Conservation (phyloP, 2,888 invertebrate species). For the Aphrophora alni region DNA sequence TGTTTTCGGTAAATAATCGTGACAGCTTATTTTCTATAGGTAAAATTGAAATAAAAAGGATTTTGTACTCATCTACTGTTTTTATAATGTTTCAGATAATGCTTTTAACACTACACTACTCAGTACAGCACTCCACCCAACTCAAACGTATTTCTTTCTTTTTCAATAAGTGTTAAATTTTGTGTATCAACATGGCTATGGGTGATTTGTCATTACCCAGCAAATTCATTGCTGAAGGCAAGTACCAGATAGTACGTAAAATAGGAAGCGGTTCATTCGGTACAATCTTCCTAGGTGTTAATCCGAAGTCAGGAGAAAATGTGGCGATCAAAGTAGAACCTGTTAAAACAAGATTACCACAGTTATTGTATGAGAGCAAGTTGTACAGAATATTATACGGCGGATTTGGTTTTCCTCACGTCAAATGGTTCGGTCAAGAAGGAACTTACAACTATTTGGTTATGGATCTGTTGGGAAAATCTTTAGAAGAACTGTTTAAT, state of each 20-base stretch:
- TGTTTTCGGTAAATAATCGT: no score
- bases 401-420: neutral
- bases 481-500: neutral
- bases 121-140: no score
- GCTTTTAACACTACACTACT: no score
- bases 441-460: neutral
- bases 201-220: neutral
- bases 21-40: no score
- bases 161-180: neutral
- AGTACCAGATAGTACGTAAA: neutral
- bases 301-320: neutral
- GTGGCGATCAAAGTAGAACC: neutral
- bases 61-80: no score
- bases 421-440: neutral
- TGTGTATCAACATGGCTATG: neutral
- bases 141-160: neutral
- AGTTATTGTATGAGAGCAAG: neutral
- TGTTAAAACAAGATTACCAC: neutral
- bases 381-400: neutral
- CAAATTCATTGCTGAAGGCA: neutral
- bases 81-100: no score
- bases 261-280: neutral
- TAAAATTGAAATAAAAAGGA: no score
- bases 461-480: neutral
- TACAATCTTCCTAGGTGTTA: neutral